A percentile compares a stretch with the other conserved stretches of the same genome.
These are phyloP conservation scores for Eptesicus fuscus DNA, from an alignment of 2,113 vertebrate species.

Conservation along the genomic window DNA sequence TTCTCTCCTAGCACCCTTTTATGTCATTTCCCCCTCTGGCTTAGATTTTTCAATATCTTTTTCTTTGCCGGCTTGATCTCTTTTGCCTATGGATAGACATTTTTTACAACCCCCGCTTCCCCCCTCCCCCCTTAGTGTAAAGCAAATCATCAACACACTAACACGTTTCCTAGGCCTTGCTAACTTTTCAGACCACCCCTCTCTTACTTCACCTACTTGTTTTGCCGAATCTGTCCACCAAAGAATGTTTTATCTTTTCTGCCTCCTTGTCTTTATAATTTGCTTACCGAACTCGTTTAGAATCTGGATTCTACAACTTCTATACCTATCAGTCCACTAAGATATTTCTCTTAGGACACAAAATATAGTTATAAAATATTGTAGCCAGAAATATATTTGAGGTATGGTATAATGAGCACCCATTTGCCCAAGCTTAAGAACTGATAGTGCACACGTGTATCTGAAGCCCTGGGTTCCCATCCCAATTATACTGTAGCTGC, in stretches of 20 bases:
- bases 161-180: not conserved
- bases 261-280: not conserved
- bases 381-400: not conserved
- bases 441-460: not conserved
- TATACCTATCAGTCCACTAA: not conserved
- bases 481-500: not conserved
- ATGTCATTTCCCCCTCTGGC: conserved; percentile 40
- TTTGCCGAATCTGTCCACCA: not conserved
- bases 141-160: not conserved
- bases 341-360: not conserved
- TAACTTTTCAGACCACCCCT: not conserved
- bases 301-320: not conserved
- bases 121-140: not conserved
- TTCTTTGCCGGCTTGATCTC: not conserved
- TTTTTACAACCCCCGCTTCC: too few species aligned
- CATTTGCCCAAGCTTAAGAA: not conserved
- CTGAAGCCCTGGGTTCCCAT: not conserved
- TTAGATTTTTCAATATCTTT: conserved; percentile 44
- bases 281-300: not conserved
- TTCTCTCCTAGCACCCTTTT: conserved; percentile 35
- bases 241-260: not conserved
- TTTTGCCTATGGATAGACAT: not conserved
- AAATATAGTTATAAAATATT: not conserved
- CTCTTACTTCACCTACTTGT: not conserved
- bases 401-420: not conserved